Evolutionary conservation across 2,113 vertebrate genomes (phyloP).

Genomic region (Pleuronectes platessa): DNA sequence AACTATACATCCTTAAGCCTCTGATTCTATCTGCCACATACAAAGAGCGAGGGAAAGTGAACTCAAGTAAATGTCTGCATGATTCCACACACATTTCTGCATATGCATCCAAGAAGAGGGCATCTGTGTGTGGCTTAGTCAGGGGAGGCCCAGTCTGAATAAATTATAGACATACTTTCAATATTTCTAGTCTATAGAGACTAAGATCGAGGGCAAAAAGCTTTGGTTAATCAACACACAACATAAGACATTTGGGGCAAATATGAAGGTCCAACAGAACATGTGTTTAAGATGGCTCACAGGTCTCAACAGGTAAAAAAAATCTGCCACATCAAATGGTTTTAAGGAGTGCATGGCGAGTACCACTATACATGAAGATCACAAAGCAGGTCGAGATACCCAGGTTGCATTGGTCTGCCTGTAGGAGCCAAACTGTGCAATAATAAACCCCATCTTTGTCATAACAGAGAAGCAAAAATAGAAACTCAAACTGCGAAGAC

Average conservation of each 20-base stretch:
- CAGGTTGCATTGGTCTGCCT: slow-evolving; percentile 44
- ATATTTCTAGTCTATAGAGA: slow-evolving; percentile 45
- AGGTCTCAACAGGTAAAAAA: slow-evolving; percentile 27
- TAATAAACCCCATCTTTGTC: slow-evolving; percentile 45
- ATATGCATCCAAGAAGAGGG: slow-evolving; percentile 70
- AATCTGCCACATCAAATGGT: slow-evolving; percentile 39
- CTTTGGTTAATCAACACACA: slow-evolving; percentile 74
- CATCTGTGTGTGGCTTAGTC: slow-evolving; percentile 62
- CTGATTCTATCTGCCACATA: slow-evolving; percentile 70
- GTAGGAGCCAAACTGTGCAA: slow-evolving; percentile 50
- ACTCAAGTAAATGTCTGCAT: slow-evolving; percentile 78
- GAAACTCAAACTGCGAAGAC: slow-evolving; percentile 48
- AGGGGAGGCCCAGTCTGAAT: slow-evolving; percentile 61
- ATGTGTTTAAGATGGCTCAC: slow-evolving; percentile 59
- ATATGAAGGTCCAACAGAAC: slow-evolving; percentile 50
- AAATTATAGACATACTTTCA: slow-evolving; percentile 58
- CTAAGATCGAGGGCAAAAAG: slow-evolving; percentile 44
- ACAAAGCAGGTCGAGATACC: slow-evolving; percentile 38
- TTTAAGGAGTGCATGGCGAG: slow-evolving; percentile 42
- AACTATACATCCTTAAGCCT: slow-evolving; percentile 67
- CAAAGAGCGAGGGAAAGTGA: slow-evolving; percentile 66
- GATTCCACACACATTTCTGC: slow-evolving; percentile 71
- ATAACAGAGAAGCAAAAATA: slow-evolving; percentile 48
- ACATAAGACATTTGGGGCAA: slow-evolving; percentile 49
- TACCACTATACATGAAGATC: slow-evolving; percentile 59